A percentile compares a stretch with the other conserved stretches of the same genome.
Conservation (phyloP, 2,888 invertebrate genomes). For the Dioctria linearis region DNA sequence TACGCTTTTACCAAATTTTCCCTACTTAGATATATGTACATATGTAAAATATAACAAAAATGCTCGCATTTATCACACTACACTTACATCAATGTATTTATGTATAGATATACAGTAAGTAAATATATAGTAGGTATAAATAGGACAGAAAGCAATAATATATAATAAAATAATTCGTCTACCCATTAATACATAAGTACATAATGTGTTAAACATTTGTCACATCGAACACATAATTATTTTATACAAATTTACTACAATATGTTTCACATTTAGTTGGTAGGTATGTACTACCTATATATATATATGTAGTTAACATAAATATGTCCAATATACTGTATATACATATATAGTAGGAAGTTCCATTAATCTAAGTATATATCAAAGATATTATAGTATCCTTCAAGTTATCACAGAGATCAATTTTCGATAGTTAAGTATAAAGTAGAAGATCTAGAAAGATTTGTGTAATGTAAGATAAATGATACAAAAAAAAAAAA, state of each 20-base stretch:
- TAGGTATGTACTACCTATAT: background rate
- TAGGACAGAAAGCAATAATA: constrained; percentile 40
- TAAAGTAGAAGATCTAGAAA: background rate
- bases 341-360: constrained; percentile 12
- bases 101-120: background rate
- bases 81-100: constrained; percentile 20
- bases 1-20: constrained; percentile 49
- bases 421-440: constrained; percentile 12
- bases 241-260: constrained; percentile 38
- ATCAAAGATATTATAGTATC: constrained; percentile 11
- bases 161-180: constrained; percentile 31
- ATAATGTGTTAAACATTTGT: constrained; percentile 25
- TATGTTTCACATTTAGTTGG: constrained; percentile 24
- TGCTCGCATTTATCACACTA: constrained; percentile 36
- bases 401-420: constrained; percentile 48
- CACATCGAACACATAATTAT: constrained; percentile 42
- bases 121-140: constrained; percentile 8
- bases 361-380: constrained; percentile 22
- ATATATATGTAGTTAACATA: background rate
- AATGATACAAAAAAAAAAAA: background rate
- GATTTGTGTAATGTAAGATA: background rate
- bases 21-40: constrained; percentile 10
- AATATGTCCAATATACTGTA: constrained; percentile 35
- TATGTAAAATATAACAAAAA: constrained; percentile 14
- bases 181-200: constrained; percentile 6